Evolutionary conservation across 2,113 vertebrate species (phyloP).

Genomic region (Mustela nigripes): DNA sequence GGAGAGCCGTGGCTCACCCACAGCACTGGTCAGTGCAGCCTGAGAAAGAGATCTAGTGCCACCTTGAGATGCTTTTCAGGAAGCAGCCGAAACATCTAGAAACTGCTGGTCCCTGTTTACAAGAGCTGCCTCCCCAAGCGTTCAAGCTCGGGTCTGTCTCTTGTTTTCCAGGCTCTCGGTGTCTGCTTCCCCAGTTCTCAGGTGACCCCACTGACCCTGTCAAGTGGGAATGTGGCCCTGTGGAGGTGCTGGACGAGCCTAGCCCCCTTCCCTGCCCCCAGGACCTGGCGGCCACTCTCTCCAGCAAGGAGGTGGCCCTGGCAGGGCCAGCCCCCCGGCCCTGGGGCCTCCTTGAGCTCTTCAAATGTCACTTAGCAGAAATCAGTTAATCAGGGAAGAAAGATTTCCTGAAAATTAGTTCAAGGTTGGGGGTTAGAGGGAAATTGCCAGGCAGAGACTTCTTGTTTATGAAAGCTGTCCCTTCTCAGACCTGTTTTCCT

Average conservation of each 20-base stretch:
- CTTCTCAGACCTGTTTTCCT: conserved; percentile 5
- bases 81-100: conserved; percentile 36
- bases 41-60: conserved; percentile 8
- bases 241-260: accelerated
- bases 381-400: not conserved
- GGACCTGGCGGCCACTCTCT: not conserved
- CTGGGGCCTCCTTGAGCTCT: not conserved
- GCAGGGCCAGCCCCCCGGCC: not conserved
- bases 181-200: not conserved
- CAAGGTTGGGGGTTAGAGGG: not conserved
- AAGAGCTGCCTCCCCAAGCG: not conserved
- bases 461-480: conserved; percentile 41
- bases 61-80: not conserved
- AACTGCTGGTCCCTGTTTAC: not conserved
- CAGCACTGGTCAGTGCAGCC: accelerated
- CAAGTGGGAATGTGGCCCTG: not conserved
- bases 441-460: not conserved
- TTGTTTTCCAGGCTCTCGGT: not conserved
- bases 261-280: not conserved
- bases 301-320: not conserved
- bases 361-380: not conserved
- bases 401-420: conserved; percentile 38
- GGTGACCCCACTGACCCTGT: not conserved
- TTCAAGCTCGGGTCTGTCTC: not conserved
- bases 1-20: not conserved